A percentile compares a stretch with the other conserved stretches of the same genome.
These are phyloP conservation scores for Gisinianus flammeolus DNA, from an alignment of 2,888 invertebrate species.

Conservation along the genomic window DNA sequence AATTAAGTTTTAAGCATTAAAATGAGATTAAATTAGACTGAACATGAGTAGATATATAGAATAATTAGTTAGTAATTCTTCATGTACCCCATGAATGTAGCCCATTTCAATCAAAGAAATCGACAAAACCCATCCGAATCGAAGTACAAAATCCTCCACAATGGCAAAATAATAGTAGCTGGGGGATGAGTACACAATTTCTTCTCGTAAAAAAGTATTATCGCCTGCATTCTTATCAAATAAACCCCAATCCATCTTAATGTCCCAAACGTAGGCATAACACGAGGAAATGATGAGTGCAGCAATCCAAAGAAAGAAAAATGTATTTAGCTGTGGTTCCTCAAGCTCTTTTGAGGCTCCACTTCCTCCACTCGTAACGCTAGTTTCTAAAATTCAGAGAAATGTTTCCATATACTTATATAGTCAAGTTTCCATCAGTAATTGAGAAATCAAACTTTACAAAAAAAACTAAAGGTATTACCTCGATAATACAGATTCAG, in stretches of 20 bases:
- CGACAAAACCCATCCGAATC: constrained; percentile 92
- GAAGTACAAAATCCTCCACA: constrained; percentile 87
- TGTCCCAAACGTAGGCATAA: constrained; percentile 97
- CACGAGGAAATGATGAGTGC: constrained; percentile 85
- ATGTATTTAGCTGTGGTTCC: constrained; percentile 69
- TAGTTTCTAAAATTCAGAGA: too few species aligned
- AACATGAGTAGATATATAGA: too few species aligned
- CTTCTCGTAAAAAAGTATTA: constrained; percentile 88
- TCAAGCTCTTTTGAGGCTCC: background rate
- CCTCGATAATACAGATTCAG: constrained; percentile 71
- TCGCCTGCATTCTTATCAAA: constrained; percentile 90
- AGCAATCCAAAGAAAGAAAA: constrained; percentile 87
- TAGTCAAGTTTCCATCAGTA: background rate
- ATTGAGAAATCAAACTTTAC: background rate
- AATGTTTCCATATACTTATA: too few species aligned
- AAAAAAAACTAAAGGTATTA: too few species aligned
- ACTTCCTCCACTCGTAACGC: too few species aligned
- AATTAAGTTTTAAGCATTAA: too few species aligned
- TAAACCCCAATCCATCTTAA: constrained; percentile 99
- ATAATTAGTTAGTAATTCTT: too few species aligned
- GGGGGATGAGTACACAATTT: constrained; percentile 92
- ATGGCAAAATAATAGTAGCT: constrained; percentile 96
- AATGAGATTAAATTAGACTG: too few species aligned
- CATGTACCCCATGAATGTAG: too few species aligned
- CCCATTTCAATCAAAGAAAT: constrained; percentile 81